phyloP scores from a whole-genome alignment of 2,113 vertebrate species.

The Pelusios castaneus region DNA sequence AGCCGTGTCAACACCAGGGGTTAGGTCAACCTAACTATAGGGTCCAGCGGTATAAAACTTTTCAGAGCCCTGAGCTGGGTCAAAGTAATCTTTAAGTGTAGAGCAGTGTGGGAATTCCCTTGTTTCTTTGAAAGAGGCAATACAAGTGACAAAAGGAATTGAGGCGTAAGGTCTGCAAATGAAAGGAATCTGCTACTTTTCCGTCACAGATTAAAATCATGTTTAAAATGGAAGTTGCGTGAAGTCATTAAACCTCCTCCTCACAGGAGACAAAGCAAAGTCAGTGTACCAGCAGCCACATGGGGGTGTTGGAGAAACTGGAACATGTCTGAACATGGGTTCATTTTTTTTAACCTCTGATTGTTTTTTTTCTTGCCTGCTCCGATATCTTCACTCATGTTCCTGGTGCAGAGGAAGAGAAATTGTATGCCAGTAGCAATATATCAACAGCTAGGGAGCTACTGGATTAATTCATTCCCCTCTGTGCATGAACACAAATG shows the following conservation, averaged over 20 bases:
- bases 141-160: background rate
- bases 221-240: background rate
- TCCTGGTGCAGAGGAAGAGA: background rate
- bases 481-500: background rate
- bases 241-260: background rate
- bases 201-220: background rate
- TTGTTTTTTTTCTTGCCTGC: background rate
- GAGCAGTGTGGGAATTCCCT: background rate
- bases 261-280: background rate
- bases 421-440: background rate
- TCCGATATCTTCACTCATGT: background rate
- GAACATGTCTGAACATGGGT: background rate
- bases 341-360: background rate
- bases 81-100: background rate
- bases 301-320: background rate
- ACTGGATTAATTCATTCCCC: background rate
- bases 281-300: background rate
- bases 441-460: background rate
- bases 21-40: background rate
- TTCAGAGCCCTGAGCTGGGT: background rate
- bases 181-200: background rate
- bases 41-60: background rate
- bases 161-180: background rate
- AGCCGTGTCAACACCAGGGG: background rate
- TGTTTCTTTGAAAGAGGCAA: background rate